Evolutionary conservation across 2,113 vertebrate species (phyloP), one percentile per base, ranked within the genome.

Genomic region (Enhydra lutris): DNA sequence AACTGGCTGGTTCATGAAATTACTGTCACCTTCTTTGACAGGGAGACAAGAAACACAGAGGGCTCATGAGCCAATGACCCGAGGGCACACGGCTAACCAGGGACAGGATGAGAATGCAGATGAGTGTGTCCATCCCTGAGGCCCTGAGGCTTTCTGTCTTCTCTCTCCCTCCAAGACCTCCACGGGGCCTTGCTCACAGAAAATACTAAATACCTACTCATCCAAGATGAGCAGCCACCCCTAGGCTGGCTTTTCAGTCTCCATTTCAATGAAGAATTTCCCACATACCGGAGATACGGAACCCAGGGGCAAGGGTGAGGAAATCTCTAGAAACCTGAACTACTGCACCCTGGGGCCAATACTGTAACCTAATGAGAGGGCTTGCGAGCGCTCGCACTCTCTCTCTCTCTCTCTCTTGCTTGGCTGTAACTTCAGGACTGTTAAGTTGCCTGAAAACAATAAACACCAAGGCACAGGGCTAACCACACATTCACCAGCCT

Each of bases 301-400:
- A 47, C 59, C 69, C 1, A 4, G 34, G 84, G 84, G 36, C n/a
- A 8, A 3, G 6, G 17, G 24, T 2, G 10, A n/a, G 59, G 78
- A 93, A 69, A n/a, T 52, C 39, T n/a, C 88, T 57, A 88, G 88
- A 94, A 87, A 69, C 12, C 17, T 81, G 29, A 87, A 39, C 73
- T 85, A 11, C 87, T 34, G 4, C 7, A 9, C 14, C 21, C 65
- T 39, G 57, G 34, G 20, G 39, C 31, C 12, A n/a, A 81, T 11
- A 18, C 65, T 84, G 69, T 26, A 78, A 55, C 2, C 52, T 8
- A 39, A 23, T 42, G 57, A 89, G 86, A 42, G 45, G 10, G 31
- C 39, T 6, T 9, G 4, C 10, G 2, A 6, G 5, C 52, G 5
- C 42, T 42, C 42, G 42, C 42, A 4, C 42, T 42, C 42, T 42